phyloP scores from a whole-genome alignment of 92 coral and sea anemone species.

The Epizoanthus illoricatus region DNA sequence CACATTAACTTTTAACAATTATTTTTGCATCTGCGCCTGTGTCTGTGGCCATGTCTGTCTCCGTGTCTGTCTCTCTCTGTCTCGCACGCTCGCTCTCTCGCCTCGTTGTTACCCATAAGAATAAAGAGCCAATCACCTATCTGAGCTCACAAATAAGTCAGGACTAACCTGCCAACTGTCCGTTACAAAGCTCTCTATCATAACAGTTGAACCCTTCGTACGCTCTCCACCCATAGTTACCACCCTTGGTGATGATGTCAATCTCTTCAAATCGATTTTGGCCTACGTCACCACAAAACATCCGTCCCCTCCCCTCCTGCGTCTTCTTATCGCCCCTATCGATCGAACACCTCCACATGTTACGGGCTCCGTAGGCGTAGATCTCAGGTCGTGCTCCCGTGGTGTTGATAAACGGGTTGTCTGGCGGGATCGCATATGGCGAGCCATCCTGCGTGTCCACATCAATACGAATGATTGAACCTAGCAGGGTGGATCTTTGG shows the following conservation, averaged over 20 bases:
- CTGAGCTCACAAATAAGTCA: not conserved
- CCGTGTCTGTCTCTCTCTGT: too few species aligned
- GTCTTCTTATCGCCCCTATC: constrained; percentile 83
- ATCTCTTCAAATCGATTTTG: constrained; percentile 89
- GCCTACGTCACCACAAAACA: constrained; percentile 96
- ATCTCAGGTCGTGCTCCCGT: constrained; percentile 76
- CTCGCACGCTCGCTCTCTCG: too few species aligned
- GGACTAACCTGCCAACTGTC: constrained; percentile 66
- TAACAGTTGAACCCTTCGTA: constrained; percentile 77
- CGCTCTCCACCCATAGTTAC: constrained; percentile 96
- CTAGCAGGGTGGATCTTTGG: constrained; percentile 73
- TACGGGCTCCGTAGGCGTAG: constrained; percentile 88
- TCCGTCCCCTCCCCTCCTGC: constrained; percentile 81
- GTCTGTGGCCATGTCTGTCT: too few species aligned
- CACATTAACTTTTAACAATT: too few species aligned
- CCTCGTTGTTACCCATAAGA: too few species aligned
- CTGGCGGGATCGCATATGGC: constrained; percentile 76
- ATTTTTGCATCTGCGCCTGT: too few species aligned
- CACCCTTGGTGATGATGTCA: constrained; percentile 81
- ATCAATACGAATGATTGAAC: constrained; percentile 84
- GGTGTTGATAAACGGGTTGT: constrained; percentile 76
- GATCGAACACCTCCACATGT: constrained; percentile 94
- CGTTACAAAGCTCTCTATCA: constrained; percentile 65
- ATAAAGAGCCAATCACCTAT: too few species aligned
- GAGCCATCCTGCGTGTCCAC: constrained; percentile 58